A percentile compares a stretch with the other conserved stretches of the same genome.
phyloP scores from a whole-genome alignment of 53 echinoderm and acorn worm genomes.

The Glandiceps talaboti region DNA sequence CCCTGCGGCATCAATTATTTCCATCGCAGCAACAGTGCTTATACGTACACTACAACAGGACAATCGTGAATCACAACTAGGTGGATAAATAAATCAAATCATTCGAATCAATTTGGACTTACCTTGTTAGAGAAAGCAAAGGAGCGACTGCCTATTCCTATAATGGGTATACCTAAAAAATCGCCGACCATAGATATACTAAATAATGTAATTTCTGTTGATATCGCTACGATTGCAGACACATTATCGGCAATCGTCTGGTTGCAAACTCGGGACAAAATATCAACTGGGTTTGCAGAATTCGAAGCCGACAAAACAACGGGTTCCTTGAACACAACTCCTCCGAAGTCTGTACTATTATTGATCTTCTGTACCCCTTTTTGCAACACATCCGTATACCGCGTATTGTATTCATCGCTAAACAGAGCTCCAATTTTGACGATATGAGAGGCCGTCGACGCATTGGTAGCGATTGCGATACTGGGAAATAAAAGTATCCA shows the following conservation, averaged over 20 bases:
- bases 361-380: background rate
- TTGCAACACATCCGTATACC: background rate
- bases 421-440: background rate
- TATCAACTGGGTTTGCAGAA: slow-evolving; percentile 43
- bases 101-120: too few species aligned
- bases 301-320: slow-evolving; percentile 20
- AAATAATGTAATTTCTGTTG: slow-evolving; percentile 20
- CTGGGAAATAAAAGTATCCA: background rate
- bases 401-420: background rate
- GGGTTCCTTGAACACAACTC: slow-evolving; percentile 4
- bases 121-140: slow-evolving; percentile 49
- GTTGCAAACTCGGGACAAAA: slow-evolving; percentile 25
- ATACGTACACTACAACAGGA: too few species aligned
- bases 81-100: too few species aligned
- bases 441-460: background rate
- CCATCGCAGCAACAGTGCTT: too few species aligned
- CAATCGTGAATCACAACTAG: too few species aligned
- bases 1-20: too few species aligned
- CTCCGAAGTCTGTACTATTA: background rate
- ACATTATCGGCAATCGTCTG: slow-evolving; percentile 21
- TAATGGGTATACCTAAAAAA: slow-evolving; percentile 30
- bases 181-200: slow-evolving; percentile 34
- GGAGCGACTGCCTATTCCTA: slow-evolving; percentile 24
- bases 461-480: background rate
- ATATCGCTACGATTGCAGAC: slow-evolving; percentile 20